phyloP scores from a whole-genome alignment of 2,888 invertebrate species.

The Hydraecia micacea region DNA sequence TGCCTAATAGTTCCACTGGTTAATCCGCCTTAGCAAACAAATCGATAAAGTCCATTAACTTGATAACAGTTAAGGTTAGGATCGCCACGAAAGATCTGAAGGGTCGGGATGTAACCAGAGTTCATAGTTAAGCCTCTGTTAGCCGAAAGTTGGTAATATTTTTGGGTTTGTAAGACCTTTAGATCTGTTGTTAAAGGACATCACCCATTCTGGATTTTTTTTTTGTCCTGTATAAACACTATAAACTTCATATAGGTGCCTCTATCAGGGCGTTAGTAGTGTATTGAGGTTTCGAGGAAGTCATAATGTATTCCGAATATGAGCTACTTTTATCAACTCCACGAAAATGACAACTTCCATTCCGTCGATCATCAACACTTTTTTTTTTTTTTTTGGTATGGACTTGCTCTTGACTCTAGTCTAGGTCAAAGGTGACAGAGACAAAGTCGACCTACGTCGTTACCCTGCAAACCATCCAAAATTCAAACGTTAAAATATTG shows the following conservation, averaged over 20 bases:
- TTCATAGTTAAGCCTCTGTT: slow-evolving; percentile 5
- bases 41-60: slow-evolving; percentile 54
- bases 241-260: background rate
- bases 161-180: slow-evolving; percentile 26
- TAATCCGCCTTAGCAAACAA: slow-evolving; percentile 41
- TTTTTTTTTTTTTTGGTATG: too few species aligned
- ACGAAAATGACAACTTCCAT: background rate
- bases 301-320: background rate
- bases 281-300: background rate
- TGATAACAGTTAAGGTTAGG: slow-evolving; percentile 27
- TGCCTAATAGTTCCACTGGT: slow-evolving; percentile 10
- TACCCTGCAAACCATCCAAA: background rate
- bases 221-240: background rate
- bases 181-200: background rate
- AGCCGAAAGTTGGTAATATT: slow-evolving; percentile 34
- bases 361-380: background rate
- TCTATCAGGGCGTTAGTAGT: background rate
- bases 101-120: slow-evolving; percentile 37
- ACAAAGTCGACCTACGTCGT: too few species aligned
- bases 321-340: background rate
- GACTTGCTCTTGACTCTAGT: too few species aligned
- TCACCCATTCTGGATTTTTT: too few species aligned
- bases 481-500: slow-evolving; percentile 37
- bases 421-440: too few species aligned
- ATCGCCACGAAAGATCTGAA: slow-evolving; percentile 27